Evolutionary conservation across 2,888 invertebrate genomes (phyloP).

Genomic region (Agrotis segetum): DNA sequence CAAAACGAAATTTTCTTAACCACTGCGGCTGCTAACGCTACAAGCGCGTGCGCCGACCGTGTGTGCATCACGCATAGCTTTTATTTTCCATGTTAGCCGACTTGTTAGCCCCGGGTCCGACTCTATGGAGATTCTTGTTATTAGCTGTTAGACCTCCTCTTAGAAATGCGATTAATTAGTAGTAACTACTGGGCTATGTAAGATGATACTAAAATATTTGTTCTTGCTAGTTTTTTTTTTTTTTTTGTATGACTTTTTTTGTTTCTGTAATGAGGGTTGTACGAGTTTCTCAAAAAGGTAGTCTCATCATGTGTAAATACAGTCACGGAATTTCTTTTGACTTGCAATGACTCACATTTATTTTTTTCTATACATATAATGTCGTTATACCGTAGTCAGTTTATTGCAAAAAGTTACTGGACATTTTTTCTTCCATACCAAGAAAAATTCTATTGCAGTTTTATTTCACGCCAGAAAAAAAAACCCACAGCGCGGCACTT

Average conservation of each 20-base stretch:
- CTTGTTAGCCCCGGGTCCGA: constrained; percentile 79
- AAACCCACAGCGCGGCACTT: constrained; percentile 29
- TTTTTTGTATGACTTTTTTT: background rate
- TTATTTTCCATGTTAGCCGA: constrained; percentile 85
- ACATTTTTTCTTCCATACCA: background rate
- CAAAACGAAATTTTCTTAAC: constrained; percentile 5
- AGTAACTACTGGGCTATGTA: constrained; percentile 38
- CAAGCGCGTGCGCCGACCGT: constrained; percentile 78
- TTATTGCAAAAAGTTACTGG: background rate
- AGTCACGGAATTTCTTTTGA: constrained; percentile 17
- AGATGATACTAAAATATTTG: constrained; percentile 40
- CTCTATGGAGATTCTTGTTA: constrained; percentile 56
- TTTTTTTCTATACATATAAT: too few species aligned
- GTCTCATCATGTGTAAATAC: constrained; percentile 7
- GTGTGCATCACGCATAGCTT: constrained; percentile 85
- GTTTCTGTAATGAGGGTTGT: constrained; percentile 1
- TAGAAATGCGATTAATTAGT: constrained; percentile 56
- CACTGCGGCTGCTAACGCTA: constrained; percentile 74
- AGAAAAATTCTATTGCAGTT: background rate
- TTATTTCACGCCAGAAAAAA: constrained; percentile 1
- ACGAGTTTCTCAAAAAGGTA: background rate
- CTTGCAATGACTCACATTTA: background rate
- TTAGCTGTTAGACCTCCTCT: constrained; percentile 68
- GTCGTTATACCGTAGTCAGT: background rate
- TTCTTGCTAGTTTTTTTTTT: background rate